These are phyloP conservation scores for Picathartes gymnocephalus DNA, from an alignment of 2,113 vertebrate genomes.

Conservation along the genomic window DNA sequence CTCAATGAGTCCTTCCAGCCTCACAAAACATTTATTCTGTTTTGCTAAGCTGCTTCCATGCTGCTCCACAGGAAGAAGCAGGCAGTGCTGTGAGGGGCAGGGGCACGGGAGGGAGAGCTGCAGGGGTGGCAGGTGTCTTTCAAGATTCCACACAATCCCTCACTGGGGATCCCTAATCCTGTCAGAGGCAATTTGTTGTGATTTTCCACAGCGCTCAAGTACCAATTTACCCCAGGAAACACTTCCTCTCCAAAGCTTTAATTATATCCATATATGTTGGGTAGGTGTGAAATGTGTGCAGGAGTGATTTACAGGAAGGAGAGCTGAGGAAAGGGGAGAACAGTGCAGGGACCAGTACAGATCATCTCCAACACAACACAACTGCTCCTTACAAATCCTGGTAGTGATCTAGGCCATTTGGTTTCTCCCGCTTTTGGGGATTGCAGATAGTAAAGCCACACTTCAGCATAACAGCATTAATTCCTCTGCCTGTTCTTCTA, in stretches of 20 bases:
- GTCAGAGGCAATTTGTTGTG: not conserved
- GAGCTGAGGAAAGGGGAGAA: not conserved
- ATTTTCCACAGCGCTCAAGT: not conserved
- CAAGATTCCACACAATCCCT: not conserved
- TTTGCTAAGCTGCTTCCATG: not conserved
- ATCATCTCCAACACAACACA: not conserved
- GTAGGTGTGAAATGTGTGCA: not conserved
- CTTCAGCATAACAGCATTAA: not conserved
- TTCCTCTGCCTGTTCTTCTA: not conserved
- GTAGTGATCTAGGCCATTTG: not conserved
- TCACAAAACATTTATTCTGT: not conserved
- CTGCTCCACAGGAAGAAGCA: not conserved
- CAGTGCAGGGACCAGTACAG: not conserved
- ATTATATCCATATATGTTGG: not conserved
- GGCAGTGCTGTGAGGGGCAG: rapidly evolving
- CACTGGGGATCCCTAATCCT: not conserved
- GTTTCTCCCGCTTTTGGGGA: not conserved
- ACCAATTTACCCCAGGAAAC: not conserved
- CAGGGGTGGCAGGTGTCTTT: not conserved
- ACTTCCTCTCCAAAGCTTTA: conserved; percentile 1
- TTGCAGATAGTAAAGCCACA: not conserved
- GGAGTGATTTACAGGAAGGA: not conserved
- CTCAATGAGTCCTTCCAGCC: not conserved
- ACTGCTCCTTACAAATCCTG: not conserved
- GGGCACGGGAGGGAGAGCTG: rapidly evolving